A percentile compares a stretch with the other conserved stretches of the same genome.
These are phyloP conservation scores for Promerops cafer DNA, from an alignment of 2,113 vertebrate species.

Conservation along the genomic window DNA sequence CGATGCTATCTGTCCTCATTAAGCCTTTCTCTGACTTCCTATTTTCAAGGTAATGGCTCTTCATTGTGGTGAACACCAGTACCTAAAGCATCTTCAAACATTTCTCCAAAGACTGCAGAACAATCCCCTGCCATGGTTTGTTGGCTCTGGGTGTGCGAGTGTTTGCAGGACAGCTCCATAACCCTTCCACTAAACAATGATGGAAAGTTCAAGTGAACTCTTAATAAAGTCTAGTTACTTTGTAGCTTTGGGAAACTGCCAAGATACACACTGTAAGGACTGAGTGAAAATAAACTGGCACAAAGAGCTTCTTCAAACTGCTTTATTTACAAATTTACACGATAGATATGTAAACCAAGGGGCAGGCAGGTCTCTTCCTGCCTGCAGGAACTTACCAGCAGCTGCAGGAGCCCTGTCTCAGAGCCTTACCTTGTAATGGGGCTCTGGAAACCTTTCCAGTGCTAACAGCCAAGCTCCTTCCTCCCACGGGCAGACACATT, in stretches of 20 bases:
- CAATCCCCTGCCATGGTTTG: not conserved
- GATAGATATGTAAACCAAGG: not conserved
- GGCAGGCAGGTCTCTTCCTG: not conserved
- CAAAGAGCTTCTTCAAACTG: not conserved
- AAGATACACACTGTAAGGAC: not conserved
- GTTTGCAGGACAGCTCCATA: not conserved
- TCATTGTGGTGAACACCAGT: not conserved
- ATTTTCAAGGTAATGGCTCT: not conserved
- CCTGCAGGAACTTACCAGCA: not conserved
- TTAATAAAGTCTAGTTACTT: not conserved
- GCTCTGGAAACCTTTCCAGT: not conserved
- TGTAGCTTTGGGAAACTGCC: not conserved
- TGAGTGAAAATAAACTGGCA: not conserved
- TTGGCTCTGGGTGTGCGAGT: not conserved
- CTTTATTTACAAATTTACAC: not conserved
- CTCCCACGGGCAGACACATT: not conserved
- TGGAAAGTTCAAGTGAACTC: not conserved
- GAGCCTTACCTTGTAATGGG: not conserved
- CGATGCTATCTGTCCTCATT: not conserved
- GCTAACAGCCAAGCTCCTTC: not conserved
- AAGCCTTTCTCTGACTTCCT: conserved; percentile 4
- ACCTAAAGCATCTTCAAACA: not conserved
- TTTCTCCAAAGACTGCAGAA: not conserved
- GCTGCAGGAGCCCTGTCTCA: not conserved
- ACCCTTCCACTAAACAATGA: not conserved